Base-by-base conservation (phyloP, 2,797 vertebrate species). In the Phrynocephalus forsythii region DNA sequence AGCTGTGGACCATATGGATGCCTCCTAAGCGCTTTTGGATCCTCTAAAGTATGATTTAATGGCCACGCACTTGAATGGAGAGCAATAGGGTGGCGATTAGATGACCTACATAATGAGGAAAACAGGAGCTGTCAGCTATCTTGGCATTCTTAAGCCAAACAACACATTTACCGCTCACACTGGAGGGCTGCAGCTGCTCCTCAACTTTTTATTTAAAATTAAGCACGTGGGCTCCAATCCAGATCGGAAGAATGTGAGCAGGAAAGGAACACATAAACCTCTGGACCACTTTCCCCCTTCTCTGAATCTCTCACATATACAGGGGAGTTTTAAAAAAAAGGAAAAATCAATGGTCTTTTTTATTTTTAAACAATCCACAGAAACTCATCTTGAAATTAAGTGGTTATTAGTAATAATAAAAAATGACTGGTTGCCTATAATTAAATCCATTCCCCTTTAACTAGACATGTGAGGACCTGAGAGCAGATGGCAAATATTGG, bases 11-110 rank as follows among this genome's bases (percentile, higher is more conserved):
- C 91, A 92, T 91, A 92, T 92, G 92, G 86, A 75, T 48, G 18
- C 50, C 67, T 88, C 84, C 75, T 92, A 88, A 95, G 89, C 91
- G 93, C 86, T 94, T 91, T 66, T 67, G 90, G 87, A 88, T 91
- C 91, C 92, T 38, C 86, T 85, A 1, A 95, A 93, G 73, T 89
- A 84, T 90, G 80, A 44, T 88, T 92, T 89, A 82, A 88, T 92
- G 92, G 24, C 89, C 0, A 0, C 52, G 63, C 89, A 75, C 85
- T 88, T 75, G 52, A 71, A 84, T 87, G 79, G 50, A 89, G 91
- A 86, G 82, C 86, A 91, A 91, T 82, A 79, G 20, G 52, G 6
- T 66, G n/a, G 90, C 89, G 91, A 66, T 93, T 87, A 89, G 89
- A 88, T 91, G 89, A 89, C 87, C 90, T 92, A 85, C 91, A 90